Conservation (phyloP, 2,888 invertebrate species). For the Nasonia oneida region DNA sequence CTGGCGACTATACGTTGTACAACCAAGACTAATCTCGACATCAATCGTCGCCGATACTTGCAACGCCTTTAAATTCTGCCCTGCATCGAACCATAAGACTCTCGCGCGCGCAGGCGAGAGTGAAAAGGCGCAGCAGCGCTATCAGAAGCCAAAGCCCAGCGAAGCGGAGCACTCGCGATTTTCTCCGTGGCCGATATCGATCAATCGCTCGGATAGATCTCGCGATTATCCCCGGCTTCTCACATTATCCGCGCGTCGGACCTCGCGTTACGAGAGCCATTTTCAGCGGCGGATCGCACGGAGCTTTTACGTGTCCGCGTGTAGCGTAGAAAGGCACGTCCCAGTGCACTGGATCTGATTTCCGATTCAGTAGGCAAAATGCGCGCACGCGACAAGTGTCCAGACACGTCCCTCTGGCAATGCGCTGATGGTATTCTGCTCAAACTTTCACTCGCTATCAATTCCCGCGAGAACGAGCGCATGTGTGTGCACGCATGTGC, state of each 20-base stretch:
- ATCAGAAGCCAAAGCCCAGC: not conserved
- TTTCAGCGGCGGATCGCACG: not conserved
- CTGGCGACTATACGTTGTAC: not conserved
- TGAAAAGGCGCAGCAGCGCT: not conserved
- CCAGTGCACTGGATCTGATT: slow-evolving; percentile 39
- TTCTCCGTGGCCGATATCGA: slow-evolving; percentile 16
- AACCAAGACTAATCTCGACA: not conserved
- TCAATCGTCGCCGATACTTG: not conserved
- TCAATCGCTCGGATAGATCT: slow-evolving; percentile 14
- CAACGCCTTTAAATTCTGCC: not conserved
- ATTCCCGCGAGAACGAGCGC: not conserved
- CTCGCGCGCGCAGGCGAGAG: not conserved
- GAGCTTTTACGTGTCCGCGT: not conserved
- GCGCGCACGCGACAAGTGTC: slow-evolving; percentile 26
- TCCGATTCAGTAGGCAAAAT: slow-evolving; percentile 32
- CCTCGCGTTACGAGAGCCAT: not conserved
- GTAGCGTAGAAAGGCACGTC: slow-evolving; percentile 32
- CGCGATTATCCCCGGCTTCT: slow-evolving; percentile 7
- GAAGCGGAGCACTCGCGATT: not conserved
- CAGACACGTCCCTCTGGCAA: slow-evolving; percentile 10
- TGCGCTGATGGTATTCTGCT: not conserved
- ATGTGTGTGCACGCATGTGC: not conserved
- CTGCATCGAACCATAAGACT: not conserved
- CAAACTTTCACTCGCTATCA: slow-evolving; percentile 46
- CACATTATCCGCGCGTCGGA: slow-evolving; percentile 1